Evolutionary conservation across 2,797 vertebrate genomes (phyloP).

Genomic region (Notoglanidium macrostoma): DNA sequence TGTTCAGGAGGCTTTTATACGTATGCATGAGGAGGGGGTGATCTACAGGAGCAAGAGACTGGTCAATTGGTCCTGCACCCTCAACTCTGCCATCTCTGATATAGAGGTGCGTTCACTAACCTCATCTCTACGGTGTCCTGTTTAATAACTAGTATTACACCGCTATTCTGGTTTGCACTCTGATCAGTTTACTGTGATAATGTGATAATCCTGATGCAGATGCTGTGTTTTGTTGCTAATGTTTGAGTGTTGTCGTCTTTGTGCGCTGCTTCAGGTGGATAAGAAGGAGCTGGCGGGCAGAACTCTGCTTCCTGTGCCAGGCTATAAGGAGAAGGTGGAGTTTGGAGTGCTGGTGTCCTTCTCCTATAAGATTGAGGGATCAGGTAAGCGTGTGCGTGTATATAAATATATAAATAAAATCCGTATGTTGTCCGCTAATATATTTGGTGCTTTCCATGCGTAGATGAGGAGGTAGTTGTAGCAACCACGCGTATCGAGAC

Average conservation of each 20-base stretch:
- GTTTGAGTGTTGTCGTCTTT: conserved; percentile 19
- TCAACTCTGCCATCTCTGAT: conserved; percentile 93
- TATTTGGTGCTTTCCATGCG: conserved; percentile 4
- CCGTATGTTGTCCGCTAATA: not conserved
- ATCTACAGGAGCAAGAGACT: conserved; percentile 92
- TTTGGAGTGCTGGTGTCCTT: conserved; percentile 91
- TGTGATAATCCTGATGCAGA: not conserved
- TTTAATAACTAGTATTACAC: not conserved
- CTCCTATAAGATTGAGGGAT: conserved; percentile 84
- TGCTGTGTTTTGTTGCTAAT: not conserved
- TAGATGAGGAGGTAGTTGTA: conserved; percentile 87
- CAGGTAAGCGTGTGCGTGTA: conserved; percentile 70
- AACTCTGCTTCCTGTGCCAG: conserved; percentile 87
- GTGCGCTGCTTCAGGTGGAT: conserved; percentile 78
- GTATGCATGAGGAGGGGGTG: conserved; percentile 85
- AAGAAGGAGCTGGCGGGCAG: conserved; percentile 87
- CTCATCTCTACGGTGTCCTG: not conserved
- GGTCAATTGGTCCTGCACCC: conserved; percentile 93
- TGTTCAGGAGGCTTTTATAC: conserved; percentile 88
- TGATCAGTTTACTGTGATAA: not conserved
- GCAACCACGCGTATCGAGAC: conserved; percentile 93
- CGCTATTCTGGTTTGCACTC: not conserved
- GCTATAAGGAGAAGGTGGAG: conserved; percentile 90
- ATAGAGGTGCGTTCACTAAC: conserved; percentile 74
- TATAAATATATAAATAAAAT: not conserved